phyloP scores from a whole-genome alignment of 2,888 invertebrate species.

The Villa cingulata region DNA sequence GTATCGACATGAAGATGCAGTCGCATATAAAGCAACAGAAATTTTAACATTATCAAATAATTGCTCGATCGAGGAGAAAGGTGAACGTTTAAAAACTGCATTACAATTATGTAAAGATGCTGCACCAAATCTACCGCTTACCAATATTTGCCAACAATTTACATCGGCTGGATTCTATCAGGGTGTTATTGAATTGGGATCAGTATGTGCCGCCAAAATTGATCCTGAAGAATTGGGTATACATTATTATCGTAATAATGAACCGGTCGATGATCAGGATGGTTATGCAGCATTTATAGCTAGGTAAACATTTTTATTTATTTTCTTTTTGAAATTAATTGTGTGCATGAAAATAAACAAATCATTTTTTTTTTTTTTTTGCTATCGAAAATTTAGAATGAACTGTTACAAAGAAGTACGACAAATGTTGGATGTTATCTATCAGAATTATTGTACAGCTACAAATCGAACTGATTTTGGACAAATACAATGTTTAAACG shows the following conservation, averaged over 20 bases:
- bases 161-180: constrained; percentile 67
- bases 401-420: constrained; percentile 82
- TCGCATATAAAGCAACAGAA: constrained; percentile 90
- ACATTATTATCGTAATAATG: constrained; percentile 75
- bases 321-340: background rate
- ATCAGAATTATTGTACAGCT: constrained; percentile 23
- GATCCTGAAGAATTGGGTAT: constrained; percentile 81
- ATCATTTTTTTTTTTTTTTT: too few species aligned
- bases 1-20: constrained; percentile 89
- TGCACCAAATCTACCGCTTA: constrained; percentile 71
- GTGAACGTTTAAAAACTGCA: constrained; percentile 62
- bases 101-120: constrained; percentile 78
- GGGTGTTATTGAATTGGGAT: constrained; percentile 78
- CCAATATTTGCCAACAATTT: constrained; percentile 58
- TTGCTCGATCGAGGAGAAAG: constrained; percentile 62
- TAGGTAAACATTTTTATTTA: constrained; percentile 29
- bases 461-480: background rate
- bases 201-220: constrained; percentile 69
- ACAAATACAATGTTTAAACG: background rate
- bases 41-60: constrained; percentile 68
- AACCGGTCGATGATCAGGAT: constrained; percentile 69
- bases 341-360: too few species aligned
- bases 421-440: constrained; percentile 51
- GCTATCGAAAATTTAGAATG: constrained; percentile 46
- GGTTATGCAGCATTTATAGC: constrained; percentile 60